Percentiles rank a stretch among this genome's conserved stretches.
phyloP scores from a whole-genome alignment of 2,888 invertebrate genomes.

The Rhogogaster chlorosoma region DNA sequence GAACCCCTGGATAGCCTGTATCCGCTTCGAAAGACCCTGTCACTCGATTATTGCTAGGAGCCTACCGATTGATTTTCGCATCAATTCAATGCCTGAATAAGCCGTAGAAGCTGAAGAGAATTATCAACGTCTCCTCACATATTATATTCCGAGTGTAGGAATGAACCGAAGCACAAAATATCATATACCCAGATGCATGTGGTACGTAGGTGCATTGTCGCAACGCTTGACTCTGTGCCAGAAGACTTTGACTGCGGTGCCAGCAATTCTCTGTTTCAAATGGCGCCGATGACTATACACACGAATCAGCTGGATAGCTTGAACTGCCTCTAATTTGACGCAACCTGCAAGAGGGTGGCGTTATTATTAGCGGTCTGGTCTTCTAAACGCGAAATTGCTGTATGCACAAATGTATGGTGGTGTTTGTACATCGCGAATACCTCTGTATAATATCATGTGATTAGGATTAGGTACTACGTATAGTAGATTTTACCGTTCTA shows the following conservation, averaged over 20 bases:
- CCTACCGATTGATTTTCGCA: slow-evolving; percentile 31
- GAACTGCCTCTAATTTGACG: slow-evolving; percentile 40
- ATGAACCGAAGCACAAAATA: slow-evolving; percentile 32
- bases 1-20: slow-evolving; percentile 24
- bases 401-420: slow-evolving; percentile 5
- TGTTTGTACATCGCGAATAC: background rate
- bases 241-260: slow-evolving; percentile 48
- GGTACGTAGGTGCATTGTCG: slow-evolving; percentile 42
- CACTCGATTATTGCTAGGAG: slow-evolving; percentile 7
- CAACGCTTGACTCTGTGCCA: slow-evolving; percentile 49
- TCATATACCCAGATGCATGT: background rate
- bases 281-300: slow-evolving; percentile 51
- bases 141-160: slow-evolving; percentile 14
- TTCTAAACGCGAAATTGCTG: slow-evolving; percentile 22
- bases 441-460: background rate
- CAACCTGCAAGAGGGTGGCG: slow-evolving; percentile 42
- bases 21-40: slow-evolving; percentile 27
- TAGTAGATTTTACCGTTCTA: background rate
- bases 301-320: slow-evolving; percentile 40
- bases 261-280: slow-evolving; percentile 47
- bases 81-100: background rate
- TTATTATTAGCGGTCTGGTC: slow-evolving; percentile 44
- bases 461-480: background rate
- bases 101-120: background rate
- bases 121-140: background rate